These are phyloP conservation scores for Parapristionchus giblindavisi DNA, from an alignment of 2,888 invertebrate genomes.

Conservation along the genomic window DNA sequence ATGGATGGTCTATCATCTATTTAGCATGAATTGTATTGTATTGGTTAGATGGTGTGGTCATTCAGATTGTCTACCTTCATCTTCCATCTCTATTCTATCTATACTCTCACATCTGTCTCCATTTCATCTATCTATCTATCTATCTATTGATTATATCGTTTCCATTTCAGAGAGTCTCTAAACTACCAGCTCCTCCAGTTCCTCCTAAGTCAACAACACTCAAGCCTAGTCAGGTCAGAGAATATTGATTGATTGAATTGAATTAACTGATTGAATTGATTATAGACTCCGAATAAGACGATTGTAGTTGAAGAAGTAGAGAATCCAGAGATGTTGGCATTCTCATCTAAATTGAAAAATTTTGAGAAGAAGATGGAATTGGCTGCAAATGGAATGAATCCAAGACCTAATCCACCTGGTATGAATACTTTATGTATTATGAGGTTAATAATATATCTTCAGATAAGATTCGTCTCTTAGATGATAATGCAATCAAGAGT, in stretches of 20 bases:
- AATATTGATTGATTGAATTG: neutral
- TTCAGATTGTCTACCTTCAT: neutral
- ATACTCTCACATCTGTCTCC: neutral
- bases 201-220: slow-evolving; percentile 50
- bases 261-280: neutral
- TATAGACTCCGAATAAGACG: too few relatives aligned
- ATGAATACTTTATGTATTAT: neutral
- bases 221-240: slow-evolving; percentile 36
- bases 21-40: neutral
- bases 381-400: slow-evolving; percentile 34
- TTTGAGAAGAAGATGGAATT: slow-evolving; percentile 83
- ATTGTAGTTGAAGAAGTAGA: slow-evolving; percentile 4
- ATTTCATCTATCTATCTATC: neutral
- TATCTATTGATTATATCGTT: neutral
- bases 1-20: neutral
- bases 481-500: slow-evolving; percentile 81
- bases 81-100: neutral
- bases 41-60: too few relatives aligned
- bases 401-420: slow-evolving; percentile 31
- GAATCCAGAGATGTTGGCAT: slow-evolving; percentile 82
- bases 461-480: slow-evolving; percentile 46
- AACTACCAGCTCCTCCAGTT: slow-evolving; percentile 73
- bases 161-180: slow-evolving; percentile 43
- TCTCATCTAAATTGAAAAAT: slow-evolving; percentile 91
- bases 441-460: slow-evolving; percentile 10